Evolutionary conservation across 2,888 invertebrate genomes (phyloP).

Genomic region (Drosophila peninsularis): DNA sequence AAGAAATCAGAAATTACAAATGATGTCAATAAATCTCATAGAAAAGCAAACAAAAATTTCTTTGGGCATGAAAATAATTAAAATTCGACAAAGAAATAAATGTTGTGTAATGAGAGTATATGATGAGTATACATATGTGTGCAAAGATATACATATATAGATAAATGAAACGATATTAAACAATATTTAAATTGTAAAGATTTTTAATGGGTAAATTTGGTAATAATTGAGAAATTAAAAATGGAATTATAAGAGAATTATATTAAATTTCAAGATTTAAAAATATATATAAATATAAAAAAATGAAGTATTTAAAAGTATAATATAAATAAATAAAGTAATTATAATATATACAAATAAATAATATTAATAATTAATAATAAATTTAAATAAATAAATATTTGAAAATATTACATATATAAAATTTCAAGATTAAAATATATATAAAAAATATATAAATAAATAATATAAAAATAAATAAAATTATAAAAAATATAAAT

Average conservation of each 20-base stretch:
- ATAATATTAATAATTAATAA: too few relatives aligned
- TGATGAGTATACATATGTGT: background rate
- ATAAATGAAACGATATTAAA: background rate
- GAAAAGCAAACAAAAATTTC: background rate
- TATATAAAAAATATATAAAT: too few relatives aligned
- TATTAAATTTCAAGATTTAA: too few relatives aligned
- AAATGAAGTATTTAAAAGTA: too few relatives aligned
- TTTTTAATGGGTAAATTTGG: background rate
- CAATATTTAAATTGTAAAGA: background rate
- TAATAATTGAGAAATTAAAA: background rate
- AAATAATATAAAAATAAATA: background rate
- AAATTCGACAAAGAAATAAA: background rate
- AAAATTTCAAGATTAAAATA: too few relatives aligned
- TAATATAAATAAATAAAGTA: too few relatives aligned
- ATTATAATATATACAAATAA: too few relatives aligned
- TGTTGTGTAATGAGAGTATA: background rate
- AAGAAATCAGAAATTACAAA: slow-evolving; percentile 11
- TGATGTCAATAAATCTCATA: background rate
- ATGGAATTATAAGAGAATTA: background rate
- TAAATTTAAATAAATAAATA: too few relatives aligned
- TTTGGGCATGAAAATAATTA: background rate
- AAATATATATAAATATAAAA: too few relatives aligned
- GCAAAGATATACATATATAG: background rate
- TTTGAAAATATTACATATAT: too few relatives aligned
- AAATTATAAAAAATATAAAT: too few relatives aligned